Evolutionary conservation across 2,888 invertebrate genomes (phyloP).

Genomic region (Chirona hameri): DNA sequence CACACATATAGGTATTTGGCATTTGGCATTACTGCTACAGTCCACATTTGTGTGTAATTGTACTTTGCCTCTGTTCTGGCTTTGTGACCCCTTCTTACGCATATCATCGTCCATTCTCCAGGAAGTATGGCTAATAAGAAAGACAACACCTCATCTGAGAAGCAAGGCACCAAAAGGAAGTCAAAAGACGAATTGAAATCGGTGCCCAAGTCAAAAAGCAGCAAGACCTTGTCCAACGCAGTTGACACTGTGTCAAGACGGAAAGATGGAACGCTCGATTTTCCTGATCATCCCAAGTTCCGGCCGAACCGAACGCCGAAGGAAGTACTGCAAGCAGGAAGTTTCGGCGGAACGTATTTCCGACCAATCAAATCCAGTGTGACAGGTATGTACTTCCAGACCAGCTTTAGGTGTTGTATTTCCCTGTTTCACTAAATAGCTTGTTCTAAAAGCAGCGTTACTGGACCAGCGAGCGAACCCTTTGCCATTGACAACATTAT

Average conservation of each 20-base stretch:
- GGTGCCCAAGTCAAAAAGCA: neutral
- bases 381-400: slow-evolving; percentile 24
- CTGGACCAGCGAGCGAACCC: too few species aligned
- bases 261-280: neutral
- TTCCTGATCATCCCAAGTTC: slow-evolving; percentile 3
- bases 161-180: neutral
- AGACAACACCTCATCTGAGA: neutral
- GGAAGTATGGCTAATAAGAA: too few species aligned
- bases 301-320: slow-evolving; percentile 34
- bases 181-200: neutral
- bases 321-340: slow-evolving; percentile 35
- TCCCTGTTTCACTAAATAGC: too few species aligned
- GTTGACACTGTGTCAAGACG: neutral
- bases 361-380: slow-evolving; percentile 35
- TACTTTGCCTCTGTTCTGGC: too few species aligned
- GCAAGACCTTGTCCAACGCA: neutral
- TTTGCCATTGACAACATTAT: too few species aligned
- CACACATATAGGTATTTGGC: too few species aligned
- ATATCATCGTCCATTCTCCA: too few species aligned
- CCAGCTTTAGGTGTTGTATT: too few species aligned
- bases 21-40: too few species aligned
- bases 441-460: too few species aligned
- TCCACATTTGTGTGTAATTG: too few species aligned
- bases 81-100: too few species aligned
- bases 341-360: slow-evolving; percentile 37